Evolutionary conservation across 1,140 invertebrate genomes (phyloP).

Genomic region (Amphibalanus amphitrite): DNA sequence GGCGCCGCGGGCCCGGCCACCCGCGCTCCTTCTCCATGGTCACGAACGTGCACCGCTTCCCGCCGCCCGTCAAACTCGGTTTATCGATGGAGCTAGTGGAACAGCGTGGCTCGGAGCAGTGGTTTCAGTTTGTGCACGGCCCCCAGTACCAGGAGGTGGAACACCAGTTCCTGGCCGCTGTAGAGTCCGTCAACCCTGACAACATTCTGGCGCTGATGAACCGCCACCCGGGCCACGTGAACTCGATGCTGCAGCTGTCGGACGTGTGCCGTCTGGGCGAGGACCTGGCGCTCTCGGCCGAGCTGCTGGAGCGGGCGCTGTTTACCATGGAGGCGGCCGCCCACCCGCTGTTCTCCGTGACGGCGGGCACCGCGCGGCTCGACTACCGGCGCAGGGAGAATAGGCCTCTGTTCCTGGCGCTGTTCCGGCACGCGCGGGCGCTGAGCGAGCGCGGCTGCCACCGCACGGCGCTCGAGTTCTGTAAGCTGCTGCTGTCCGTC

Average conservation of each 20-base stretch:
- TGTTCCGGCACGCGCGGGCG: too few species aligned
- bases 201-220: constrained; percentile 63
- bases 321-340: constrained; percentile 58
- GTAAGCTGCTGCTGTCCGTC: constrained; percentile 53
- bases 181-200: constrained; percentile 61
- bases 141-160: constrained; percentile 57
- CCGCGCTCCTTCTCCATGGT: constrained; percentile 7
- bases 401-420: constrained; percentile 55
- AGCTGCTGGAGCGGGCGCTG: constrained; percentile 57
- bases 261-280: constrained; percentile 63
- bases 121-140: constrained; percentile 67
- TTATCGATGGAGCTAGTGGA: constrained; percentile 51
- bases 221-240: constrained; percentile 59
- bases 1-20: constrained; percentile 18
- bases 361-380: constrained; percentile 47
- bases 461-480: constrained; percentile 53
- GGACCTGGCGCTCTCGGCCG: constrained; percentile 56
- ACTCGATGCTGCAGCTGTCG: constrained; percentile 65
- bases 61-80: constrained; percentile 4
- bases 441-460: constrained; percentile 53
- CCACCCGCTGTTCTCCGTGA: constrained; percentile 61
- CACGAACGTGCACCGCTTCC: constrained; percentile 1
- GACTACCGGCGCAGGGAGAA: constrained; percentile 71
- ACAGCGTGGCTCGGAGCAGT: constrained; percentile 32
- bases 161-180: constrained; percentile 50